Base-by-base conservation (phyloP, 1,140 invertebrate species). In the Tetramorium alpestre region DNA sequence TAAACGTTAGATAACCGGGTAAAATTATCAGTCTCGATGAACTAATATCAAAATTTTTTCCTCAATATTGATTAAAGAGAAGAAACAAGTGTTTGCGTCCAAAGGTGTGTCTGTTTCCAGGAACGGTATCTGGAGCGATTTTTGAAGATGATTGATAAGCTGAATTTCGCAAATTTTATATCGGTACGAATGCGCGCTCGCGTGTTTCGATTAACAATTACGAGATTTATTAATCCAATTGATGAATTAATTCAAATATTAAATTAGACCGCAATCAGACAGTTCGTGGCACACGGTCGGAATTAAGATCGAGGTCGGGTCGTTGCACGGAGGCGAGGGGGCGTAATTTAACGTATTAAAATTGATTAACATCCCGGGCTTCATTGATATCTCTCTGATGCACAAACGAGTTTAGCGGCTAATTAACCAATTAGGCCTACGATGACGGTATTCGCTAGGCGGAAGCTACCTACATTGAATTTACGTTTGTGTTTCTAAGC, bases 191-290 rank as follows among this genome's bases (percentile, higher is more conserved):
- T 33, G 44, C 38, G 62, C 69, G 64, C 49, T 76, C 60, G 58
- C 33, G 54, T 84, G 81, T 90, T 88, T 88, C 87, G 70, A 87
- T 49, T 49, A 51, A 76, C 72, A 91, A 93, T 92, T 93, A 90
- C 67, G 69, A 13, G 13, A 91, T 93, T 93, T 91, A 91, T 93
- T 92, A 93, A 91, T 76, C 88, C 70, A 65, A 67, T 81, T 80
- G 69, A 78, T 86, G 81, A 90, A 92, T 92, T 91, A 92, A 92
- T 93, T 93, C 89, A 92, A 91, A 86, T 90, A 88, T 89, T 93
- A 92, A 93, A 93, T 93, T 93, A 91, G 77, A 86, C 82, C 72
- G 88, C 90, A 93, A 93, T 93, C 92, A 87, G 86, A 76, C 80
- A 60, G 87, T 88, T 80, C 87, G 60, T 64, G 10, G 47, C 76